phyloP scores from a whole-genome alignment of 64 coral and sea anemone genomes.

The Montipora sp. region DNA sequence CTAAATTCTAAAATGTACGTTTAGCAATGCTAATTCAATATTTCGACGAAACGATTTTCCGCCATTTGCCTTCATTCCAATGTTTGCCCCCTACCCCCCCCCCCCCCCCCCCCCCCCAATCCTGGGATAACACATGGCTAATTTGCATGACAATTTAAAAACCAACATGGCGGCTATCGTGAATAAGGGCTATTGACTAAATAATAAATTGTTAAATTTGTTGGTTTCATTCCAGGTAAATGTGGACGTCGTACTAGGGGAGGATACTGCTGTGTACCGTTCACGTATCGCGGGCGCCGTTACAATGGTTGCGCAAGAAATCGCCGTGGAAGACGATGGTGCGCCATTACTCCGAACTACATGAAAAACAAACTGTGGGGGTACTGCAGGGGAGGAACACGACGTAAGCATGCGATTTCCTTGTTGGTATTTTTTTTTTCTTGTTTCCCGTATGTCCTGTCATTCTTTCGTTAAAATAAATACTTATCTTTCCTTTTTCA shows the following conservation, averaged over 20 bases:
- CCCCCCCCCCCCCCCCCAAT: too few relatives aligned
- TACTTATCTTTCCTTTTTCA: neutral
- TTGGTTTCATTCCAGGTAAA: constrained; percentile 19
- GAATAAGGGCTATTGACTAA: too few relatives aligned
- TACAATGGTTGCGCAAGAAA: constrained; percentile 49
- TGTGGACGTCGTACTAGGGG: constrained; percentile 31
- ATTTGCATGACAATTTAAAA: too few relatives aligned
- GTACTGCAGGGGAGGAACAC: constrained; percentile 34
- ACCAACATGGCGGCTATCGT: too few relatives aligned
- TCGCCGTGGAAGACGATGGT: constrained; percentile 30
- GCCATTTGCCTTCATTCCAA: too few relatives aligned
- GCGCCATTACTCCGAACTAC: constrained; percentile 41
- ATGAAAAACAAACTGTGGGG: constrained; percentile 41
- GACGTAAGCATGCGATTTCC: constrained; percentile 4
- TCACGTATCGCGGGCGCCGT: constrained; percentile 27
- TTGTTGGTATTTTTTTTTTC: neutral
- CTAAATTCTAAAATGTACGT: too few relatives aligned
- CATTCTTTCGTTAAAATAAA: neutral
- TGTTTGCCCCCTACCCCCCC: too few relatives aligned
- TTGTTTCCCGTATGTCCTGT: neutral
- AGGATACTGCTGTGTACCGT: constrained; percentile 61
- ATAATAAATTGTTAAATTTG: too few relatives aligned
- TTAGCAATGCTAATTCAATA: too few relatives aligned
- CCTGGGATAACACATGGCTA: too few relatives aligned
- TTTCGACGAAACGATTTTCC: too few relatives aligned